Evolutionary conservation across 2,888 invertebrate genomes (phyloP), one percentile per base, ranked within the genome.

Genomic region (Acronicta leporina): DNA sequence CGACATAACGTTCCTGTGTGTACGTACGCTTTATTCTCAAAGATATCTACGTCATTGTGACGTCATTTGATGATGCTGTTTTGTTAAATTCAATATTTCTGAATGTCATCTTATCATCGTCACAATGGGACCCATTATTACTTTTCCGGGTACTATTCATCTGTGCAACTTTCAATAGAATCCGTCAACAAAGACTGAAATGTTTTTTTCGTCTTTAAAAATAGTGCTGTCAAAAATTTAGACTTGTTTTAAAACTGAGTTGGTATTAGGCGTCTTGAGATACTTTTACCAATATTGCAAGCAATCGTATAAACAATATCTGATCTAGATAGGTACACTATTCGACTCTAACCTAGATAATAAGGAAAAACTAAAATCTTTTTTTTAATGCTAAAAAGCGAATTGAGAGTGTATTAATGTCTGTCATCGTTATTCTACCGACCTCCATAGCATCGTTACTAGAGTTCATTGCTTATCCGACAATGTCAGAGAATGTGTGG

Each of bases 401-500:
- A 15, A 41, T 47, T 46, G 52, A 62, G 73, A 61, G 45, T 71
- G 50, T 48, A 60, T 35, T 33, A 45, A 35, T n/a, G n/a, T 20
- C 30, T 27, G 27, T 25, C 13, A n/a, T 40, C 52, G 40, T 49
- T 73, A 56, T 73, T 52, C 45, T 41, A 38, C n/a, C 55, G 59
- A 64, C 67, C 64, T 68, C 60, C 47, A 56, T 62, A 50, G 13
- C 75, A 68, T 77, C 56, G 27, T 45, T 38, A 53, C 42, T 48
- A 75, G 55, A 66, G 76, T 73, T 78, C 76, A 69, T 53, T 75
- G 62, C 61, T 66, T 73, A 78, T 81, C 79, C 76, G 65, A 61
- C 63, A 76, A 78, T 73, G 79, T 79, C 79, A 80, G 64, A 73
- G 65, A 75, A 75, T 75, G 69, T 78, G 62, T 67, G 65, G 47